These are phyloP conservation scores for Periphyllus acericola DNA, from an alignment of 2,888 invertebrate species.

Conservation along the genomic window DNA sequence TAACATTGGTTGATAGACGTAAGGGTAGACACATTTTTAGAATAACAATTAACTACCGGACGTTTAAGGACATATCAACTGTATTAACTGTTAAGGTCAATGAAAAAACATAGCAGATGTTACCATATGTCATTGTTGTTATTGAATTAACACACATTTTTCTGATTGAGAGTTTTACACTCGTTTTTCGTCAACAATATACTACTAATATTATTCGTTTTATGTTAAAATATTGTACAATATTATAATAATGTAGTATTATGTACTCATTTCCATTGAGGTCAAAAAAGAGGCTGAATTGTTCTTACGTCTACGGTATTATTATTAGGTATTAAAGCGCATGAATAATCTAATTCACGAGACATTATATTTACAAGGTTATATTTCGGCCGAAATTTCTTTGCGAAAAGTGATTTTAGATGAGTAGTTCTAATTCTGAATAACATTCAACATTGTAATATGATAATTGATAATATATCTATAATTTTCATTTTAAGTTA, in stretches of 20 bases:
- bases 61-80: constrained; percentile 48
- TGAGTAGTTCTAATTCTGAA: neutral
- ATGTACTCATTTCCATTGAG: constrained; percentile 5
- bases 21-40: constrained; percentile 35
- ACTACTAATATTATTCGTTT: neutral
- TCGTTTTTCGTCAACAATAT: neutral
- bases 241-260: neutral
- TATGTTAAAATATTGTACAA: neutral
- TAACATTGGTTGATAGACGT: neutral
- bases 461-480: too few relatives aligned
- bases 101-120: constrained; percentile 32
- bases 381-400: neutral
- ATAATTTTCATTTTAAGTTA: neutral
- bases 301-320: neutral
- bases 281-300: constrained; percentile 29
- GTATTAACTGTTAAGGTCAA: constrained; percentile 22
- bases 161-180: neutral
- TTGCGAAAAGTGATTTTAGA: neutral
- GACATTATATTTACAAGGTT: neutral
- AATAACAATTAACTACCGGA: constrained; percentile 14
- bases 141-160: neutral
- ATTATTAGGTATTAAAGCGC: constrained; percentile 18
- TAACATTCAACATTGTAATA: too few relatives aligned
- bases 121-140: constrained; percentile 45
- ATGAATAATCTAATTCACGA: constrained; percentile 18